phyloP scores from a whole-genome alignment of 2,888 invertebrate genomes.

The Allophyes oxyacanthae region DNA sequence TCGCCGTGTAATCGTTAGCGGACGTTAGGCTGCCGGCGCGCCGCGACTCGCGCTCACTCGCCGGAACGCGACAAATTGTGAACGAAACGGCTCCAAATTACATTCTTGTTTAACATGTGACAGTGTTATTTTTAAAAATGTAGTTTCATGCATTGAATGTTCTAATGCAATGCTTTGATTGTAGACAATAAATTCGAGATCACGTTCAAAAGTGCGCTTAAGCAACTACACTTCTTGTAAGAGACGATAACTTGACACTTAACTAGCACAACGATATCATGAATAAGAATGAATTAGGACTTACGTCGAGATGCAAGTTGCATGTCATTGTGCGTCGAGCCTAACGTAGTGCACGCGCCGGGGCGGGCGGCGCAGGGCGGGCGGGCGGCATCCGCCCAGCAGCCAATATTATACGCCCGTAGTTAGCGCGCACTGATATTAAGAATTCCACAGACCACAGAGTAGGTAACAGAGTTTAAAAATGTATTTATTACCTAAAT shows the following conservation, averaged over 20 bases:
- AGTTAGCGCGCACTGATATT: slow-evolving; percentile 89
- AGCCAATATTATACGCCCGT: slow-evolving; percentile 86
- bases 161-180: too few species aligned
- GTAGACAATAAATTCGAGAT: too few species aligned
- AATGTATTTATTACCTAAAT: slow-evolving; percentile 15
- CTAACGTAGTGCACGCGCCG: slow-evolving; percentile 53
- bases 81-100: too few species aligned
- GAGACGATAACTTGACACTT: too few species aligned
- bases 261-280: too few species aligned
- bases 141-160: too few species aligned
- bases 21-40: slow-evolving; percentile 45
- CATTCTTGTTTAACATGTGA: too few species aligned
- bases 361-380: slow-evolving; percentile 27
- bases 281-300: slow-evolving; percentile 7
- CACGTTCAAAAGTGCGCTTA: too few species aligned
- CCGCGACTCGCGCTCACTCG: slow-evolving; percentile 13
- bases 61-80: not conserved
- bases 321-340: slow-evolving; percentile 50
- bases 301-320: slow-evolving; percentile 40
- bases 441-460: slow-evolving; percentile 84
- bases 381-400: slow-evolving; percentile 58
- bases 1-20: slow-evolving; percentile 69
- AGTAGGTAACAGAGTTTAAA: slow-evolving; percentile 53
- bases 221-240: too few species aligned
- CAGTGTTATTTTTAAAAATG: too few species aligned